Conservation (phyloP, 2,113 vertebrate species). For the Atrichornis clamosus region DNA sequence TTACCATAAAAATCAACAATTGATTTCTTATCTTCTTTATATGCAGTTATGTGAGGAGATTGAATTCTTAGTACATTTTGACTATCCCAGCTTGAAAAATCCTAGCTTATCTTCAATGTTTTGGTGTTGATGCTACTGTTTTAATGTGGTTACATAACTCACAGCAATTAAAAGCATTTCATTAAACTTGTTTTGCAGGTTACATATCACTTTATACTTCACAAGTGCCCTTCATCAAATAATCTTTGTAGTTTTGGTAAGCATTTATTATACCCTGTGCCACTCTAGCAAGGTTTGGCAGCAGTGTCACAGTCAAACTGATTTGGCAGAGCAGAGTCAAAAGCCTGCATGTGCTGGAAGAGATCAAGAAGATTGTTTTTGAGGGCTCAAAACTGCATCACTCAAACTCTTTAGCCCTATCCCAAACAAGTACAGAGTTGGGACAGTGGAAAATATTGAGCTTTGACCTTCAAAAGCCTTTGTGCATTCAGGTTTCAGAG, state of each 20-base stretch:
- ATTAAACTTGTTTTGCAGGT: constrained; percentile 35
- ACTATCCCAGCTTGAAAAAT: not conserved
- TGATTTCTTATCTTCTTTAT: not conserved
- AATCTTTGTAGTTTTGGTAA: not conserved
- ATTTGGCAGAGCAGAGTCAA: not conserved
- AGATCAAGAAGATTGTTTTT: not conserved
- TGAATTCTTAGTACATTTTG: not conserved
- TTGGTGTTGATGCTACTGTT: not conserved
- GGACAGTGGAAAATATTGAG: not conserved
- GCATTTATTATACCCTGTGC: not conserved
- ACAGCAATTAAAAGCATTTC: not conserved
- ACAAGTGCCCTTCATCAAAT: not conserved
- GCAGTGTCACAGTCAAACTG: not conserved
- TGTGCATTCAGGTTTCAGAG: not conserved
- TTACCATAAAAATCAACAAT: not conserved
- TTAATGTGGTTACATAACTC: constrained; percentile 23
- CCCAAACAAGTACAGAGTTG: not conserved
- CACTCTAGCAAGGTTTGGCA: not conserved
- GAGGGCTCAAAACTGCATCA: not conserved
- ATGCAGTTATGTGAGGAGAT: not conserved
- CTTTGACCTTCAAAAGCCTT: not conserved
- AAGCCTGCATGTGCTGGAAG: not conserved
- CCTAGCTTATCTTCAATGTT: not conserved
- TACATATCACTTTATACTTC: not conserved
- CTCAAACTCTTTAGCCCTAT: not conserved